These are phyloP conservation scores for Heliconius melpomene DNA, from an alignment of 1,140 invertebrate species.

Conservation along the genomic window DNA sequence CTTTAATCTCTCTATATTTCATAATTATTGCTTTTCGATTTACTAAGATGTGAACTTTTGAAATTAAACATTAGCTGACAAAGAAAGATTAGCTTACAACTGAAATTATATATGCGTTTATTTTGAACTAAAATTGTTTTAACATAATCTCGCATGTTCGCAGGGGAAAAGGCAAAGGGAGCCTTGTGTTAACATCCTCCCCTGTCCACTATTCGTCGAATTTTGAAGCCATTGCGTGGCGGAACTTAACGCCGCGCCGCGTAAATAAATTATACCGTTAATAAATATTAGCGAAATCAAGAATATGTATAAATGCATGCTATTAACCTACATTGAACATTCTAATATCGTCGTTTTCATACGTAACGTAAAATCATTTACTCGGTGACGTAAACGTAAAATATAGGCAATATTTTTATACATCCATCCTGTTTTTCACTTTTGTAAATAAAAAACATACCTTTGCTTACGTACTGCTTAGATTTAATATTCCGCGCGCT, in stretches of 20 bases:
- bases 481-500: constrained; percentile 39
- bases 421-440: constrained; percentile 17
- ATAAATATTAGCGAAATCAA: not conserved
- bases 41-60: not conserved
- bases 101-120: too few species aligned
- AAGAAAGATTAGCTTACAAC: too few species aligned
- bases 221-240: too few species aligned
- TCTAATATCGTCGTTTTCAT: not conserved
- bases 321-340: not conserved
- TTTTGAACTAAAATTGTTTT: too few species aligned
- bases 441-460: constrained; percentile 30
- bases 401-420: constrained; percentile 21
- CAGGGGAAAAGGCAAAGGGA: too few species aligned
- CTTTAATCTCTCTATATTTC: too few species aligned
- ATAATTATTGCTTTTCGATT: not conserved
- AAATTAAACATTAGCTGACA: not conserved
- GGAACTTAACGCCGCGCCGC: too few species aligned
- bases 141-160: too few species aligned
- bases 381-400: constrained; percentile 22
- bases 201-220: too few species aligned
- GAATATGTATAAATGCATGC: not conserved
- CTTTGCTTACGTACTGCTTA: constrained; percentile 29
- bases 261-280: not conserved
- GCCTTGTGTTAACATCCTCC: too few species aligned
- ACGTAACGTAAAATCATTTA: constrained; percentile 24